Evolutionary conservation across 1,140 invertebrate species (phyloP), one percentile per base, ranked within the genome.

Genomic region (Mylabris phalerata): DNA sequence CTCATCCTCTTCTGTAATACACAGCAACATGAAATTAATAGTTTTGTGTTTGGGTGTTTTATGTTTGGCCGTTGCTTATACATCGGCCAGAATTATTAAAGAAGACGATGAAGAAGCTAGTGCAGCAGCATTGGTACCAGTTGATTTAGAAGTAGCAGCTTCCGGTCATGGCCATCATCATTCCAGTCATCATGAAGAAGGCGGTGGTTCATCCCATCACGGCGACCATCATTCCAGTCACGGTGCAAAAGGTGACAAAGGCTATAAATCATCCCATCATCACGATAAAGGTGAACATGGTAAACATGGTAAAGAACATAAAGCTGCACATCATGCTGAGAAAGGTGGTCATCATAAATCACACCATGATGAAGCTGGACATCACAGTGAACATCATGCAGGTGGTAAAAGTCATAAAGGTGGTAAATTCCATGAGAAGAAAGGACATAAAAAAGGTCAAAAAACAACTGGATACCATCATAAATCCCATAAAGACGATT

Each of bases 401-500:
- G 80, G 79, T 4, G 87, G 86, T 50, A 84, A 89, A 60, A 86
- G 85, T 0, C 82, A 87, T 65, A 89, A 89, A 66, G 85, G 81
- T 1, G 84, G 83, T 11, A 83, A 87, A 61, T 83, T 84, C 66
- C 84, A 84, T 19, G 80, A 84, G 62, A 84, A 84, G 66, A 82
- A 84, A 62, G 81, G 82, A 10, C 80, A 84, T 65, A 83, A 84
- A 62, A 86, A 86, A 61, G 84, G 84, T 0, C 83, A 85, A 63
- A 85, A 82, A 54, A 84, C 84, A 9, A 78, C 80, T 68, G 87
- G 88, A 19, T 88, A 86, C 70, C 86, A 88, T 71, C 86, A 89
- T 69, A 89, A 89, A 66, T 86, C 87, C 65, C 86, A 89, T 71
- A 89, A 89, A 64, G 85, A 89, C 55, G 88, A 87, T 52, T 88